A percentile compares a stretch with the other conserved stretches of the same genome.
phyloP scores from a whole-genome alignment of 2,797 vertebrate genomes.

The Eutrigla gurnardus region DNA sequence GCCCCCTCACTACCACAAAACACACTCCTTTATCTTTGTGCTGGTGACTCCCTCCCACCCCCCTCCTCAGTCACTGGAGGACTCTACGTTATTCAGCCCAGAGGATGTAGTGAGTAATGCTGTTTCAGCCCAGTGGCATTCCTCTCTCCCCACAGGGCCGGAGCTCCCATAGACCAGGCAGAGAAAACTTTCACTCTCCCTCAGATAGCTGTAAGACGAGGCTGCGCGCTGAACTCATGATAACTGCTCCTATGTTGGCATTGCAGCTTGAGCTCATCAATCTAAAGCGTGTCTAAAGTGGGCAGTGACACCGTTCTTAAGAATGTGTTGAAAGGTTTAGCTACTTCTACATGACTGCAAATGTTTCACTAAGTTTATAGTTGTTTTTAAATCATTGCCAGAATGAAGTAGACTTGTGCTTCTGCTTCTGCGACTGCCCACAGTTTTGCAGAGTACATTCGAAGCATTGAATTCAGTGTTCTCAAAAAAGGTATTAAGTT shows the following conservation, averaged over 20 bases:
- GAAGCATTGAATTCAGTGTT: not conserved
- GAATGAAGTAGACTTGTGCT: constrained; percentile 4
- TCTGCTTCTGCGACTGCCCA: not conserved
- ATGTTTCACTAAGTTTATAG: constrained; percentile 44
- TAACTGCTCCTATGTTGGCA: constrained; percentile 8
- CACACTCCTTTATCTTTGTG: constrained; percentile 37
- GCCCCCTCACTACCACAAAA: constrained; percentile 5
- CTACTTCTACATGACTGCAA: constrained; percentile 19
- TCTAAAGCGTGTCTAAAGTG: constrained; percentile 3
- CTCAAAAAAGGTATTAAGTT: not conserved
- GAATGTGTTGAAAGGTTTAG: constrained; percentile 16
- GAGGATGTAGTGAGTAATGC: constrained; percentile 64
- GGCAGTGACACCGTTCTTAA: not conserved
- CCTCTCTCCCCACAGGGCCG: constrained; percentile 55
- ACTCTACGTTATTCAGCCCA: constrained; percentile 44
- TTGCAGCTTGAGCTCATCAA: constrained; percentile 1
- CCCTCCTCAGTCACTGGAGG: constrained; percentile 36
- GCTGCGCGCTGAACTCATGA: not conserved
- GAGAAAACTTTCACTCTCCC: constrained; percentile 42
- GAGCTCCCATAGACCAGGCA: constrained; percentile 26
- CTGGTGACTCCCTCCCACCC: constrained; percentile 51
- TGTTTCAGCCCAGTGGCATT: constrained; percentile 64
- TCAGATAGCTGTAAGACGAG: constrained; percentile 25
- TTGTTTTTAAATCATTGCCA: constrained; percentile 46
- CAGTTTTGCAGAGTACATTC: not conserved